Conservation (phyloP, 1,140 invertebrate species). For the Neotoxoptera formosana region DNA sequence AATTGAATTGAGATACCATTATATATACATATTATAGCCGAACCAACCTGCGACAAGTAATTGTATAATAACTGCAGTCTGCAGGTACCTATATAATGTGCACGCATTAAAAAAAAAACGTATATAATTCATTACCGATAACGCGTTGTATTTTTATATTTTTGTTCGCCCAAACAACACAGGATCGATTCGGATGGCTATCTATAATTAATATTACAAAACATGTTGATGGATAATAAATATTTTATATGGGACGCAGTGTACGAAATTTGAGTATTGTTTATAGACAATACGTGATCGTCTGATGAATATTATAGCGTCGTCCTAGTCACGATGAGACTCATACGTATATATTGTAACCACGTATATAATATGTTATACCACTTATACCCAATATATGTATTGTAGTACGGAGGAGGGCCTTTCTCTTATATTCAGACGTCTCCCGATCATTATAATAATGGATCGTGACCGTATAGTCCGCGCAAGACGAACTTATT, state of each 20-base stretch:
- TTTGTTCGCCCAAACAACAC: background rate
- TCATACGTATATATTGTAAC: background rate
- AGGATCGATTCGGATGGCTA: background rate
- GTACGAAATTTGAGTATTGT: background rate
- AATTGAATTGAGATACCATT: background rate
- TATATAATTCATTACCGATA: background rate
- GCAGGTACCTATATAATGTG: background rate
- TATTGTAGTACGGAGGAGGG: background rate
- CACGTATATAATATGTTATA: background rate
- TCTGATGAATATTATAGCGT: background rate
- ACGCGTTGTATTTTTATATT: background rate
- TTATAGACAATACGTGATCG: background rate
- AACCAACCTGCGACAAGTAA: background rate
- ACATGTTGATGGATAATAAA: background rate
- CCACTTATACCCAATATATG: background rate
- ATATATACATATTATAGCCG: background rate
- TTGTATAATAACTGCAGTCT: background rate
- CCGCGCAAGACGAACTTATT: constrained; percentile 9
- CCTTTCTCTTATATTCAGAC: constrained; percentile 17
- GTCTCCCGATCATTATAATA: background rate
- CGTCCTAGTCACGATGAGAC: background rate
- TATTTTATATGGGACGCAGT: background rate
- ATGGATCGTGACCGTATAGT: constrained; percentile 16
- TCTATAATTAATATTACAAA: background rate
- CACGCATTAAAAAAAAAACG: background rate